Evolutionary conservation across 2,797 vertebrate species (phyloP).

Genomic region (Leptoclinus maculatus): DNA sequence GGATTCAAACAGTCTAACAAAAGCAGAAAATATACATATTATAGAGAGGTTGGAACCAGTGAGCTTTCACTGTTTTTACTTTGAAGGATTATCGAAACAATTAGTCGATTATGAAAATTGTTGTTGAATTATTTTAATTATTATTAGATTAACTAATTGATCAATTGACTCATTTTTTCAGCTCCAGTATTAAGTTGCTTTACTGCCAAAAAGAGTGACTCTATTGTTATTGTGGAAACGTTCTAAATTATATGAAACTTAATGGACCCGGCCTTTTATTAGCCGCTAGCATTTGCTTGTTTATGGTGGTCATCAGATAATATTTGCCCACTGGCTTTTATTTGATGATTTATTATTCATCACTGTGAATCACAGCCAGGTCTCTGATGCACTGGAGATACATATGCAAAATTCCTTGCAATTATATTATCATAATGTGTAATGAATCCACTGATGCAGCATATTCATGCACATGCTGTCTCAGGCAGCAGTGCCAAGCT

Average conservation of each 20-base stretch:
- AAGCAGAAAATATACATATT: not conserved
- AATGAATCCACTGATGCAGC: not conserved
- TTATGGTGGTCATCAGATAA: not conserved
- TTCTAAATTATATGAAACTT: not conserved
- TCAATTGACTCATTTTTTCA: not conserved
- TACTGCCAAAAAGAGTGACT: not conserved
- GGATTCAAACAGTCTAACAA: rapidly evolving
- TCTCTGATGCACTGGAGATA: not conserved
- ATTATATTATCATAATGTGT: not conserved
- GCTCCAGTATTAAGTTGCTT: not conserved
- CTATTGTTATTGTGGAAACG: not conserved
- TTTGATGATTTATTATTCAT: not conserved
- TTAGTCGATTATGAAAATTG: not conserved
- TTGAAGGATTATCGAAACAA: not conserved
- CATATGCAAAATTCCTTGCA: not conserved
- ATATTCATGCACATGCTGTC: not conserved
- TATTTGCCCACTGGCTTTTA: not conserved
- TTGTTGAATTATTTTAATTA: not conserved
- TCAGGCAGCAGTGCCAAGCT: not conserved
- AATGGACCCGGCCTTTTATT: not conserved
- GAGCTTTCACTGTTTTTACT: not conserved
- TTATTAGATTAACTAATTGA: not conserved
- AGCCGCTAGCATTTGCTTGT: not conserved
- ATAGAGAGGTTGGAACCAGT: not conserved
- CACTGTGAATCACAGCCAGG: not conserved